A percentile compares a stretch with the other conserved stretches of the same genome.
phyloP scores from a whole-genome alignment of 2,888 invertebrate genomes.

The Drosophila prostipennis region DNA sequence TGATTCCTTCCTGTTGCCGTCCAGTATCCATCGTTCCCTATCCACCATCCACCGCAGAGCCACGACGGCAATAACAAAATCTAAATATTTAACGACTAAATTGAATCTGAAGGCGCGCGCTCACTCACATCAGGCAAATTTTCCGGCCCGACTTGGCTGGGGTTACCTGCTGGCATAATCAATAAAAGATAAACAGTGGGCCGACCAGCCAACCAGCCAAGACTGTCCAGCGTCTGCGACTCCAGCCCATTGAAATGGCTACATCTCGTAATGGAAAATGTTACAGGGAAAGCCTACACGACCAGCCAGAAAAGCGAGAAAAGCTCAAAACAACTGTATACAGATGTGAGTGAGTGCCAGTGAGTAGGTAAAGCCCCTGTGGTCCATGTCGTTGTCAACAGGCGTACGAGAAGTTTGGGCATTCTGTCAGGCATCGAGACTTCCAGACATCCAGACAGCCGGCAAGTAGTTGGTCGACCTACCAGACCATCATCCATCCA shows the following conservation, averaged over 20 bases:
- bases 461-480: conserved; percentile 23
- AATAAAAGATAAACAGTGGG: conserved; percentile 75
- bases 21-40: not conserved
- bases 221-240: not conserved
- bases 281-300: conserved; percentile 45
- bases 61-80: conserved; percentile 57
- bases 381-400: conserved; percentile 36
- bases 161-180: conserved; percentile 64
- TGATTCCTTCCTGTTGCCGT: conserved; percentile 74
- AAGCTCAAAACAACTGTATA: conserved; percentile 26
- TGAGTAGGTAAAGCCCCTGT: conserved; percentile 9
- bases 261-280: conserved; percentile 74
- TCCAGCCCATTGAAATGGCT: conserved; percentile 58
- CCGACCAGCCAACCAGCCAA: conserved; percentile 50
- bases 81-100: conserved; percentile 79
- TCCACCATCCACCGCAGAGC: conserved; percentile 31
- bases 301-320: conserved; percentile 28
- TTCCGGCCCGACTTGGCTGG: conserved; percentile 52
- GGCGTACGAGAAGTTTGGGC: conserved; percentile 45
- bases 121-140: conserved; percentile 68
- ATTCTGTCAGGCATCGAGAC: conserved; percentile 56
- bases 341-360: conserved; percentile 14
- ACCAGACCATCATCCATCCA: conserved; percentile 40
- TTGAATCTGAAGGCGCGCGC: conserved; percentile 74
- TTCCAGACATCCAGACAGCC: conserved; percentile 10